phyloP scores from a whole-genome alignment of 1,140 invertebrate species.

The Sinonovacula constricta region DNA sequence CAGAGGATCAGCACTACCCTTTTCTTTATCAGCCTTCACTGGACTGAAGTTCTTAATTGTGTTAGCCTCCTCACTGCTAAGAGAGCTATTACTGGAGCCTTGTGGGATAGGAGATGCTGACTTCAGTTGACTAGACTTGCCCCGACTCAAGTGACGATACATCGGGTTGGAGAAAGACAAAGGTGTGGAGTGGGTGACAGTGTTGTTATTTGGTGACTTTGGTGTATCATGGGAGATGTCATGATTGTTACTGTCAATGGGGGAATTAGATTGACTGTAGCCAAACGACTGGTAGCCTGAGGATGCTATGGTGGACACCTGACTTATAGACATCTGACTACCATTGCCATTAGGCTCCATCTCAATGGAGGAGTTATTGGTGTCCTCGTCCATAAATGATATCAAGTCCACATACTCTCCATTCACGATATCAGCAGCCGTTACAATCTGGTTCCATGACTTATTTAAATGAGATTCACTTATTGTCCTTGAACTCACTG shows the following conservation, averaged over 20 bases:
- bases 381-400: constrained; percentile 75
- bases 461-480: constrained; percentile 69
- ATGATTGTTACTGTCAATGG: constrained; percentile 84
- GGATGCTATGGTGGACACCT: constrained; percentile 89
- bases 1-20: constrained; percentile 56
- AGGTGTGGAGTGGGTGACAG: constrained; percentile 77
- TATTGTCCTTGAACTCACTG: constrained; percentile 56
- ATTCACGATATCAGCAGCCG: constrained; percentile 68
- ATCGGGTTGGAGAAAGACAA: constrained; percentile 93
- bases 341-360: constrained; percentile 65
- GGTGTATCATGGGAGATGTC: constrained; percentile 10
- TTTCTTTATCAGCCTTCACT: constrained; percentile 47
- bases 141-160: constrained; percentile 80
- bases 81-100: constrained; percentile 62
- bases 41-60: constrained; percentile 62
- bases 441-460: constrained; percentile 75
- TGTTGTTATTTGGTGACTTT: constrained; percentile 1
- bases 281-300: constrained; percentile 95
- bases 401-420: constrained; percentile 77
- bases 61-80: constrained; percentile 64
- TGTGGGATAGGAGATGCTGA: constrained; percentile 52
- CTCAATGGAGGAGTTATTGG: constrained; percentile 63
- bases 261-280: constrained; percentile 93
- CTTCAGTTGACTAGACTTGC: constrained; percentile 55
- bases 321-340: constrained; percentile 83